Percentiles rank a stretch among this genome's conserved stretches.
Evolutionary conservation across 2,113 vertebrate genomes (phyloP).

Genomic region (Vulpes vulpes): DNA sequence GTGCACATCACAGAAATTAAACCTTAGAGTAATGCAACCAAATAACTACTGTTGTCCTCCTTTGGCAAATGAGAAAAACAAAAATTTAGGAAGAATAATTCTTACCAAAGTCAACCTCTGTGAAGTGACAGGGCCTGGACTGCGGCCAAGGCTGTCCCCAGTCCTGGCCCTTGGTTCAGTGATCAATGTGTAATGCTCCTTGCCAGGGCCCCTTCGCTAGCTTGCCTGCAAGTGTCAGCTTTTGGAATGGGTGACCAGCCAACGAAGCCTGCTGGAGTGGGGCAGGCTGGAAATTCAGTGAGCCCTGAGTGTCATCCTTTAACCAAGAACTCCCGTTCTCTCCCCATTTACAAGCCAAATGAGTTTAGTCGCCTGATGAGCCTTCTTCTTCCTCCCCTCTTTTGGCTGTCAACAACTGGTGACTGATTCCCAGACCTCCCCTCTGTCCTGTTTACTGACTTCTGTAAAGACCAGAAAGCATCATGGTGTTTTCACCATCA

Average conservation of each 20-base stretch:
- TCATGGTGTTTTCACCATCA: background rate
- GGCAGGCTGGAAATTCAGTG: background rate
- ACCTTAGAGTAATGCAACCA: background rate
- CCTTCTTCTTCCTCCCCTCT: background rate
- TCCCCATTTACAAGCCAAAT: slow-evolving; percentile 38
- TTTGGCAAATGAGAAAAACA: background rate
- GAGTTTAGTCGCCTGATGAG: background rate
- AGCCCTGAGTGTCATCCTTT: background rate
- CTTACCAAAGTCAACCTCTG: background rate
- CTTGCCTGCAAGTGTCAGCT: background rate
- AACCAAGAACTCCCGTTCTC: background rate
- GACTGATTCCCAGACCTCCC: background rate
- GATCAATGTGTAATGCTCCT: background rate
- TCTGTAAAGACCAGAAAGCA: background rate
- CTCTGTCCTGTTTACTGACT: background rate
- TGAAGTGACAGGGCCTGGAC: background rate
- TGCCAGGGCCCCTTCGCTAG: background rate
- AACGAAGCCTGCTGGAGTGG: background rate
- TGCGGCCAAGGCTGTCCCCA: background rate
- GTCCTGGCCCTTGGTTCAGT: background rate
- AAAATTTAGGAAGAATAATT: background rate
- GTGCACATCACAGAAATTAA: slow-evolving; percentile 12
- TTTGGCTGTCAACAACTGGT: background rate
- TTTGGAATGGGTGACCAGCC: background rate
- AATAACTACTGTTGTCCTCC: background rate